Evolutionary conservation across 2,797 vertebrate genomes (phyloP).

Genomic region (Leuciscus waleckii): DNA sequence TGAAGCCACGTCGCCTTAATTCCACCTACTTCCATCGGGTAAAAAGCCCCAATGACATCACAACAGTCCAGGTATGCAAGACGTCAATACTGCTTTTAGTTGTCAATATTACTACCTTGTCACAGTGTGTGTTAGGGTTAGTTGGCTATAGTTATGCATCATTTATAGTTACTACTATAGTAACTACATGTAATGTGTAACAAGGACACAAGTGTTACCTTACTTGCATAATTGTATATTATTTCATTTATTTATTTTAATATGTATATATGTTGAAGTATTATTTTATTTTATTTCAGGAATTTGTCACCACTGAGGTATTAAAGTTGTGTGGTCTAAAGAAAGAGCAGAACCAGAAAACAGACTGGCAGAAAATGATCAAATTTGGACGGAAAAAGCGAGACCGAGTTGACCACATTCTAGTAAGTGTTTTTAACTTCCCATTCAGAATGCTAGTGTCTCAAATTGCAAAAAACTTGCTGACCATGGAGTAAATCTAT

Average conservation of each 20-base stretch:
- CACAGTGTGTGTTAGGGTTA: too few species aligned
- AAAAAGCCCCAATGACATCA: constrained; percentile 83
- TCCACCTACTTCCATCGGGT: constrained; percentile 87
- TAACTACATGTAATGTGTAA: too few species aligned
- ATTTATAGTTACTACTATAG: too few species aligned
- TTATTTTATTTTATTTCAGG: constrained; percentile 62
- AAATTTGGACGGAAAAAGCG: constrained; percentile 98
- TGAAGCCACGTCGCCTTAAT: constrained; percentile 85
- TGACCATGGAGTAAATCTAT: not conserved
- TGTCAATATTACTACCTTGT: not conserved
- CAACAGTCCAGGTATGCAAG: constrained; percentile 86
- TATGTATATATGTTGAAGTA: not conserved
- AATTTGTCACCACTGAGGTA: constrained; percentile 88
- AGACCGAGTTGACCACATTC: constrained; percentile 95
- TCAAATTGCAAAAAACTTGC: not conserved
- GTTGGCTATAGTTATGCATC: too few species aligned
- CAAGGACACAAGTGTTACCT: not conserved
- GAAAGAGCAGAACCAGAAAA: constrained; percentile 90
- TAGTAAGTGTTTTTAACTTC: constrained; percentile 79
- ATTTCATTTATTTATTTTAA: not conserved
- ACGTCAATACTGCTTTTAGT: not conserved
- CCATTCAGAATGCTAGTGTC: not conserved
- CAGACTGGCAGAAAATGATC: constrained; percentile 98
- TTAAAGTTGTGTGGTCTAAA: constrained; percentile 88
- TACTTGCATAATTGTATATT: not conserved